Evolutionary conservation across 2,113 vertebrate genomes (phyloP).

Genomic region (Podocnemis expansa): DNA sequence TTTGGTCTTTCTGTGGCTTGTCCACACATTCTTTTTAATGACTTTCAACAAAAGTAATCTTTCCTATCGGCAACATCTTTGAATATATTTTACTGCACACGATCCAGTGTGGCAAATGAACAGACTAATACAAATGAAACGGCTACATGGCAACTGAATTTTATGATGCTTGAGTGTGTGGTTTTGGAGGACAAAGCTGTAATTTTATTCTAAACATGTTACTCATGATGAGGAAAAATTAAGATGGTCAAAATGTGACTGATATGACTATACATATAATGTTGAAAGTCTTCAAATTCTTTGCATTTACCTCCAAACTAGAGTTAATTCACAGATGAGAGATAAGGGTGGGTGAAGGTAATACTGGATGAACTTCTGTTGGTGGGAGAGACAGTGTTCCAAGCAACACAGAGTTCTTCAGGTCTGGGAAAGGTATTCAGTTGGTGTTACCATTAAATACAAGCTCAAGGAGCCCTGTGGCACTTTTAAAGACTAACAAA

Average conservation of each 20-base stretch:
- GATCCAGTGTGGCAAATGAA: constrained; percentile 19
- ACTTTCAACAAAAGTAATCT: background rate
- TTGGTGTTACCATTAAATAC: too few relatives aligned
- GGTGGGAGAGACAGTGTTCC: too few relatives aligned
- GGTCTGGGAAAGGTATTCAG: too few relatives aligned
- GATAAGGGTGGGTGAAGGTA: too few relatives aligned
- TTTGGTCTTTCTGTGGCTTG: too few relatives aligned
- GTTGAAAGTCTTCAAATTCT: constrained; percentile 1
- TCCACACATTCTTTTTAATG: background rate
- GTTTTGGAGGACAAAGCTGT: constrained; percentile 51
- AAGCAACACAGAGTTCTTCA: too few relatives aligned
- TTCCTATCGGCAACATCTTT: constrained; percentile 38
- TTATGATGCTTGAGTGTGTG: constrained; percentile 59
- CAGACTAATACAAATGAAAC: constrained; percentile 30
- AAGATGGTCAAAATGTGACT: constrained; percentile 27
- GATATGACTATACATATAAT: constrained; percentile 17
- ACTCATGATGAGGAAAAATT: constrained; percentile 64
- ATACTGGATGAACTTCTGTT: too few relatives aligned
- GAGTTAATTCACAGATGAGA: background rate
- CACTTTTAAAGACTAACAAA: too few relatives aligned
- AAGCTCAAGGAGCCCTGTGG: too few relatives aligned
- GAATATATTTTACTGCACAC: constrained; percentile 16
- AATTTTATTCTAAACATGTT: constrained; percentile 38
- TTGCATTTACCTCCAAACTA: background rate
- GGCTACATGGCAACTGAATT: constrained; percentile 46